Percentiles rank a stretch among this genome's conserved stretches.
Evolutionary conservation across 2,797 vertebrate species (phyloP).

Genomic region (Platyrinchus mystaceus): DNA sequence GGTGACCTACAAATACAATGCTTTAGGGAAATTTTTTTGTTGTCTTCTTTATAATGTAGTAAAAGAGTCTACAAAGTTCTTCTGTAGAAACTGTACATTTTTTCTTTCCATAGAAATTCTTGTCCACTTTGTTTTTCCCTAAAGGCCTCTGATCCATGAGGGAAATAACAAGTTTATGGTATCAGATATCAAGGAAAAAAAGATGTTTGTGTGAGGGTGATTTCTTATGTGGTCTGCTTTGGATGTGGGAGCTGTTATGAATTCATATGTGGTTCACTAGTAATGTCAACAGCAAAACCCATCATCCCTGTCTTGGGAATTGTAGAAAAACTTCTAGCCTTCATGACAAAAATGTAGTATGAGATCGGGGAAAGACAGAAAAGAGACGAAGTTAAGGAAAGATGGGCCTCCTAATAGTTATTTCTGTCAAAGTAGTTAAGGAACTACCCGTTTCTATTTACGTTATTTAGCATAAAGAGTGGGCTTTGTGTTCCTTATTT

Average conservation of each 20-base stretch:
- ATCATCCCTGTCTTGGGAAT: background rate
- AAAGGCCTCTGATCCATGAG: background rate
- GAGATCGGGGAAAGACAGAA: background rate
- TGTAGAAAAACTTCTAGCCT: background rate
- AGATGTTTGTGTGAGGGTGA: background rate
- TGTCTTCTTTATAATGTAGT: background rate
- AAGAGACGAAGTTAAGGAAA: background rate
- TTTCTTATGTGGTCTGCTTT: background rate
- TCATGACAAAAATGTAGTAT: background rate
- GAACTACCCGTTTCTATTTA: background rate
- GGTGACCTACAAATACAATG: constrained; percentile 14
- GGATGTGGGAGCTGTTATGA: background rate
- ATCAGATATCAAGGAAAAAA: background rate
- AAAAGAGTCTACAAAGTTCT: background rate
- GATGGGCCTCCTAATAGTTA: background rate
- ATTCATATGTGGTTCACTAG: background rate
- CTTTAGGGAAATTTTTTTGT: background rate
- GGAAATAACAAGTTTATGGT: background rate
- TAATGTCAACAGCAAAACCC: constrained; percentile 8
- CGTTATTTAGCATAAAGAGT: background rate
- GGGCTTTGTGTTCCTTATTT: background rate
- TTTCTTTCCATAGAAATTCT: background rate
- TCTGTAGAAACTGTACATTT: background rate
- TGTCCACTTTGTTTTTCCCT: background rate
- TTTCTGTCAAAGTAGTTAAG: background rate